Evolutionary conservation across 2,888 invertebrate genomes (phyloP).

Genomic region (Philhelius pedissequus): DNA sequence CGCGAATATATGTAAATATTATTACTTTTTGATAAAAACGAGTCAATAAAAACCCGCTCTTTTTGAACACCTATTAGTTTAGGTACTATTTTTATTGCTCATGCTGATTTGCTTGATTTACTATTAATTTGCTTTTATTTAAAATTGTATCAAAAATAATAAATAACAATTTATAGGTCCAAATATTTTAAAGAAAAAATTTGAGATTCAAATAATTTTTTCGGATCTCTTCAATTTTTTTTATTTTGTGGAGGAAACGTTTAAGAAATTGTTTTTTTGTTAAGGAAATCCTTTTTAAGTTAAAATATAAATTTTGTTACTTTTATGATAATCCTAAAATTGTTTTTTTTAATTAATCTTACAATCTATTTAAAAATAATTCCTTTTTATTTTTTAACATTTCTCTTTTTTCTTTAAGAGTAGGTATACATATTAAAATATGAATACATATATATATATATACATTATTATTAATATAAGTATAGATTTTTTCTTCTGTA

Average conservation of each 20-base stretch:
- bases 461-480: conserved; percentile 44
- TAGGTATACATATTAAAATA: conserved; percentile 33
- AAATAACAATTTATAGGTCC: background rate
- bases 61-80: background rate
- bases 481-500: conserved; percentile 41
- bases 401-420: conserved; percentile 6
- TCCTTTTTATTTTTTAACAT: background rate
- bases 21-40: background rate
- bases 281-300: background rate
- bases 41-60: background rate
- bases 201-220: background rate
- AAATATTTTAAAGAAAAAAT: background rate
- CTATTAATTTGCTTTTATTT: background rate
- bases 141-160: background rate
- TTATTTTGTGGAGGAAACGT: background rate
- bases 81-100: background rate
- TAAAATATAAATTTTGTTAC: background rate
- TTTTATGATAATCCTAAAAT: background rate
- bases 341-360: background rate
- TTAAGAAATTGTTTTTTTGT: background rate
- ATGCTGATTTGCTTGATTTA: background rate
- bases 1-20: background rate
- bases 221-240: background rate
- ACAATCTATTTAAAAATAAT: conserved; percentile 23
- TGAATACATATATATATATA: conserved; percentile 53